These are phyloP conservation scores for Epinotia ramella DNA, from an alignment of 2,888 invertebrate species.

Conservation along the genomic window DNA sequence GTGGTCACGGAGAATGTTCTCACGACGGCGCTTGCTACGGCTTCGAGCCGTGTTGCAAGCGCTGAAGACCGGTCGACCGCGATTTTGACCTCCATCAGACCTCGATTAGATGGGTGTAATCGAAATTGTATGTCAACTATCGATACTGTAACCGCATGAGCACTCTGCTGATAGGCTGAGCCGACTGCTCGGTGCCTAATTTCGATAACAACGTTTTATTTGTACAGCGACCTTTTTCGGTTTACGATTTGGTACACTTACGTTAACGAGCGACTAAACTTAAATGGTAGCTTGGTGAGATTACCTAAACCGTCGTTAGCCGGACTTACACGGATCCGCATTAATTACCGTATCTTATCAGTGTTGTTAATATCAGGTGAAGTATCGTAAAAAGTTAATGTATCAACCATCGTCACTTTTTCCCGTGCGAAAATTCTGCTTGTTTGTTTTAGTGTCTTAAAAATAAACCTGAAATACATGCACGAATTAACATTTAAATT, in stretches of 20 bases:
- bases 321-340: slow-evolving; percentile 30
- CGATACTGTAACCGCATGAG: slow-evolving; percentile 21
- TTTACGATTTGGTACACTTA: slow-evolving; percentile 44
- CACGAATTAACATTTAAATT: slow-evolving; percentile 36
- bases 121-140: slow-evolving; percentile 43
- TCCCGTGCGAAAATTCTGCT: slow-evolving; percentile 49
- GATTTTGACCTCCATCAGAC: slow-evolving; percentile 64
- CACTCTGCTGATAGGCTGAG: slow-evolving; percentile 12
- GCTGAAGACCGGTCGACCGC: slow-evolving; percentile 70
- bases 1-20: slow-evolving; percentile 68
- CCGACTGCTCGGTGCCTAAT: slow-evolving; percentile 15
- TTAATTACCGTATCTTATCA: slow-evolving; percentile 52
- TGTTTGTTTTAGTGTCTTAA: slow-evolving; percentile 30
- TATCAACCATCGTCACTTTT: slow-evolving; percentile 44
- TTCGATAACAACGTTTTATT: slow-evolving; percentile 35
- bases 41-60: slow-evolving; percentile 70
- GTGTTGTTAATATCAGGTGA: slow-evolving; percentile 47
- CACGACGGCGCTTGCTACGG: slow-evolving; percentile 79
- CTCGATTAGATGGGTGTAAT: slow-evolving; percentile 60
- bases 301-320: slow-evolving; percentile 38
- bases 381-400: slow-evolving; percentile 43
- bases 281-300: slow-evolving; percentile 30
- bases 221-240: slow-evolving; percentile 39
- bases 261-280: slow-evolving; percentile 39
- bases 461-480: slow-evolving; percentile 36